Evolutionary conservation across 2,888 invertebrate genomes (phyloP), one percentile per base, ranked within the genome.

Genomic region (Cabera pusaria): DNA sequence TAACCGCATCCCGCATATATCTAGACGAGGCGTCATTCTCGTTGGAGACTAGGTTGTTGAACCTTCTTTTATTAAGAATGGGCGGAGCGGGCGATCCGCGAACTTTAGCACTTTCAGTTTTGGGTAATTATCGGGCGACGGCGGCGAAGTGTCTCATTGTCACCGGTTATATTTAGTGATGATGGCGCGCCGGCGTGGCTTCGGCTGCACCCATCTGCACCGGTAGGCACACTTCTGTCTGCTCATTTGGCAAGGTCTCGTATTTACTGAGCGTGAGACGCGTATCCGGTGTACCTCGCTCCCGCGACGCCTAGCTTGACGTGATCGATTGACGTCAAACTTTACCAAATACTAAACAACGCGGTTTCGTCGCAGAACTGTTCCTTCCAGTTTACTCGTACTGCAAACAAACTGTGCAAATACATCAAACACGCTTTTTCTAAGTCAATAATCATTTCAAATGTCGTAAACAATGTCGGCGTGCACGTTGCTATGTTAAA

Each of bases 1-100:
- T 81, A 85, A 82, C 75, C 74, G 70, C 84, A 80, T 83, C 77
- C 79, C 83, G 73, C 79, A 64, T 84, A 74, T 77, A 86, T 86
- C 79, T 86, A 79, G 79, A 71, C 70, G 72, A 67, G 57, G 76
- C 73, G 75, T 80, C 79, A 72, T 71, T 64, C 65, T 69, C 59
- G 67, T 64, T 72, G 59, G 59, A 64, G 58, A 55, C 57, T 68
- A 64, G 87, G 85, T 86, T 86, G 75, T 86, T 88, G 87, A 88
- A 87, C 87, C 67, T 71, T 59, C 63, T 73, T 72, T 67, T 79
- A 77, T 71, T 72, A 70, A 72, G 70, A 63, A 62, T 73, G 72
- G 70, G 69, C 62, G 65, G 61, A 52, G 60, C 56, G 56, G 54
- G 43, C 49, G 59, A 57, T 57, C 55, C 52, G 60, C 46, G 55